Evolutionary conservation across 1,140 invertebrate genomes (phyloP).

Genomic region (Leptopilina clavipes): DNA sequence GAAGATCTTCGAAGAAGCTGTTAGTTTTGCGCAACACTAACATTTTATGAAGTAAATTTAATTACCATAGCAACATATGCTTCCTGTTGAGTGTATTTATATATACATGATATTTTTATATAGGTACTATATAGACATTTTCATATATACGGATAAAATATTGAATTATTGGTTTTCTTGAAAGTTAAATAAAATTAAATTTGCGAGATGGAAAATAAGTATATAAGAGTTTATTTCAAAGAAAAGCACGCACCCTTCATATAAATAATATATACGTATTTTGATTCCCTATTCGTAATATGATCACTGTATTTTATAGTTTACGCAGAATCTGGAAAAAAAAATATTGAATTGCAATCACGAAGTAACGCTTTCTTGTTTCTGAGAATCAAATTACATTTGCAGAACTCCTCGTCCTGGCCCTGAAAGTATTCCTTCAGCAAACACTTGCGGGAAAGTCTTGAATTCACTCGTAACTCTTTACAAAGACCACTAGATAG

Average conservation of each 20-base stretch:
- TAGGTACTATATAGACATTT: no score
- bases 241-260: not conserved
- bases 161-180: no score
- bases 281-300: constrained; percentile 4
- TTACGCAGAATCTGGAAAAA: constrained; percentile 6
- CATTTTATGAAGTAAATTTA: constrained; percentile 37
- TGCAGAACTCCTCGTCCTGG: constrained; percentile 47
- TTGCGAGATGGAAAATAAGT: no score
- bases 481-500: constrained; percentile 33
- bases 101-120: no score
- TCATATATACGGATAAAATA: no score
- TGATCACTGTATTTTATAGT: not conserved
- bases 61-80: constrained; percentile 11
- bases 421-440: constrained; percentile 50
- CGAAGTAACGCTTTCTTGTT: constrained; percentile 36
- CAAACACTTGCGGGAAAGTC: constrained; percentile 52
- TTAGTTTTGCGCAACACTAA: constrained; percentile 43
- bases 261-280: not conserved
- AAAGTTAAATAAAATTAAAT: no score
- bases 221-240: no score
- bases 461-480: constrained; percentile 36
- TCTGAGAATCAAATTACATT: constrained; percentile 56
- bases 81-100: not conserved
- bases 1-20: constrained; percentile 49
- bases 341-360: constrained; percentile 20